Percentiles rank a stretch among this genome's conserved stretches.
Conservation (phyloP, 1,140 invertebrate genomes). For the Cherax quadricarinatus region DNA sequence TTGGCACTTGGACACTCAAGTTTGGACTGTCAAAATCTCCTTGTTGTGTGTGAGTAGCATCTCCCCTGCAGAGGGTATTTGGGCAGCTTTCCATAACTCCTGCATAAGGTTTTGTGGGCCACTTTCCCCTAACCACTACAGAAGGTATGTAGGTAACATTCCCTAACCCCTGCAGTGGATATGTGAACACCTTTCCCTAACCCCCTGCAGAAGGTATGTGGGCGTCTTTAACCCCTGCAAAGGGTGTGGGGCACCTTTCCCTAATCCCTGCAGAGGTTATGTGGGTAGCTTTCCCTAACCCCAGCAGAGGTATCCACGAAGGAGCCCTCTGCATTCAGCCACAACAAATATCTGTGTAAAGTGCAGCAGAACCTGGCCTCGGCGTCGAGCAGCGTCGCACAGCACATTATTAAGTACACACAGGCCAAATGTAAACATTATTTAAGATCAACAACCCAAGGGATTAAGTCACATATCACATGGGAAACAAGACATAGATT, state of each 20-base stretch:
- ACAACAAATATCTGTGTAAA: slow-evolving; percentile 31
- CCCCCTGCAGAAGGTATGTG: no score
- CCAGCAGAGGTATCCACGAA: background rate
- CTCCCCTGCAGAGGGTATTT: background rate
- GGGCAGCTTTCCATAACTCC: no score
- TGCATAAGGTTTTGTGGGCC: no score
- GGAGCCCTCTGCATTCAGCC: slow-evolving; percentile 22
- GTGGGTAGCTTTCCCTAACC: background rate
- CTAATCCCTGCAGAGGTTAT: no score
- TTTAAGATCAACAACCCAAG: slow-evolving; percentile 62
- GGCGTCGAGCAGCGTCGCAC: slow-evolving; percentile 52
- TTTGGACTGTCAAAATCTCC: slow-evolving; percentile 63
- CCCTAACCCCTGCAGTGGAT: no score
- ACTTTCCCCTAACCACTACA: no score
- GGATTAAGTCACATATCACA: slow-evolving; percentile 47
- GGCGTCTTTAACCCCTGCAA: no score
- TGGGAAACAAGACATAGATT: slow-evolving; percentile 51
- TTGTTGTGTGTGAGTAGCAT: slow-evolving; percentile 3
- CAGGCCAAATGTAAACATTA: slow-evolving; percentile 32
- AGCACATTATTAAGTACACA: slow-evolving; percentile 45
- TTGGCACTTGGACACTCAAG: slow-evolving; percentile 70
- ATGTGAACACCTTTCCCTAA: no score
- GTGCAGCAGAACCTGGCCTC: slow-evolving; percentile 35
- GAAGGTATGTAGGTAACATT: no score
- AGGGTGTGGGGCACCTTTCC: no score